Conservation (phyloP, 2,888 invertebrate genomes). For the Chloroclysta siterata region DNA sequence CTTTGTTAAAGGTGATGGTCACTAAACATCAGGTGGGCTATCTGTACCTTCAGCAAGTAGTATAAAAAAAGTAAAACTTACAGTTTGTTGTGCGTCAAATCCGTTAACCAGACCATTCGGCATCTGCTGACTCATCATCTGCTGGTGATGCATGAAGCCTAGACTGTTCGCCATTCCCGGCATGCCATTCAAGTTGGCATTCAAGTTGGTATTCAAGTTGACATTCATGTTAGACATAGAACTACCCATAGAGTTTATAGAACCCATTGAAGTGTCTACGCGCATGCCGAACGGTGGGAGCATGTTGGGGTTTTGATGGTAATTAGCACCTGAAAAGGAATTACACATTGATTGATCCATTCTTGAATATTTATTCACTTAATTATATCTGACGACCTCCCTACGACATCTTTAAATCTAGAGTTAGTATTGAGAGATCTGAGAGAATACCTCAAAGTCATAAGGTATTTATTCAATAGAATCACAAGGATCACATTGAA, state of each 20-base stretch:
- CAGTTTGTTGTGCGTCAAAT: constrained; percentile 69
- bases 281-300: constrained; percentile 83
- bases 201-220: constrained; percentile 38
- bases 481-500: too few relatives aligned
- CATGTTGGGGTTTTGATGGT: constrained; percentile 77
- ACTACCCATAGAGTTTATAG: constrained; percentile 45
- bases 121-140: constrained; percentile 61
- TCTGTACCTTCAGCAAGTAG: too few relatives aligned
- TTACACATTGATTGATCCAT: too few relatives aligned
- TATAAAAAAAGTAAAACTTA: too few relatives aligned
- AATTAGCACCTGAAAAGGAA: constrained; percentile 77
- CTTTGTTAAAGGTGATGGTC: too few relatives aligned
- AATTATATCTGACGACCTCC: too few relatives aligned
- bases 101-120: constrained; percentile 67
- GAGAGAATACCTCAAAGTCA: too few relatives aligned
- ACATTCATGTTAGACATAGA: constrained; percentile 37
- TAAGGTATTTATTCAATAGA: too few relatives aligned
- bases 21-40: too few relatives aligned
- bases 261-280: constrained; percentile 68
- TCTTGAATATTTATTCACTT: too few relatives aligned
- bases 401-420: too few relatives aligned
- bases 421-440: too few relatives aligned
- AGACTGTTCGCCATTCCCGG: constrained; percentile 29
- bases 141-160: constrained; percentile 68
- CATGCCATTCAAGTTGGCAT: constrained; percentile 39